phyloP scores from a whole-genome alignment of 2,888 invertebrate species.

The Rhaphigaster nebulosa region DNA sequence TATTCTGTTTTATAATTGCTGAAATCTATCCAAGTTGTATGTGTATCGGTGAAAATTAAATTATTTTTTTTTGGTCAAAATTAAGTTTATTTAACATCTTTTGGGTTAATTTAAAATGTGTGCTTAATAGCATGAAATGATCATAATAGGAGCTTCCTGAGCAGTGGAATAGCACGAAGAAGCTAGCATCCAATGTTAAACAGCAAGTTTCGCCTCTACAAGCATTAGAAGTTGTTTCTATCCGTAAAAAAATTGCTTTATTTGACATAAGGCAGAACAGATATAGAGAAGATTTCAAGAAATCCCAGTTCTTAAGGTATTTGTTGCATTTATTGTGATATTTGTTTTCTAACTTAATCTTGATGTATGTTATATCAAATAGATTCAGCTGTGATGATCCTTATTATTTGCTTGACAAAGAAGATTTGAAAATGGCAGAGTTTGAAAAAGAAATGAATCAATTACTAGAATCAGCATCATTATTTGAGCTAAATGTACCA shows the following conservation, averaged over 20 bases:
- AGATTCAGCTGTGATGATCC: conserved; percentile 82
- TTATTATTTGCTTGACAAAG: conserved; percentile 82
- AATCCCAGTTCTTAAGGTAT: conserved; percentile 69
- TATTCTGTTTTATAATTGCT: too few relatives aligned
- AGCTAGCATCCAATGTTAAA: conserved; percentile 89
- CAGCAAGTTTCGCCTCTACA: conserved; percentile 96
- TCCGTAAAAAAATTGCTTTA: conserved; percentile 85
- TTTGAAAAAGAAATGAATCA: conserved; percentile 89
- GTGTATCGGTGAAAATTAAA: too few relatives aligned
- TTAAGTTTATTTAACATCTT: too few relatives aligned
- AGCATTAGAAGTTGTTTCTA: conserved; percentile 92
- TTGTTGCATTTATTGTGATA: neutral
- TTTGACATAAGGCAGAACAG: conserved; percentile 88
- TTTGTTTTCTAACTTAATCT: neutral
- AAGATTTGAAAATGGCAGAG: conserved; percentile 82
- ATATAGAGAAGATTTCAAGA: conserved; percentile 89
- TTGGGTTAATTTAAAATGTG: too few relatives aligned
- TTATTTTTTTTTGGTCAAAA: too few relatives aligned
- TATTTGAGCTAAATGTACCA: conserved; percentile 95
- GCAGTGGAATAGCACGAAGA: conserved; percentile 95
- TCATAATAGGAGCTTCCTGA: conserved; percentile 88
- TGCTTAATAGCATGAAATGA: neutral
- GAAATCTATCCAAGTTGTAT: too few relatives aligned
- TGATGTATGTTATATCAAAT: conserved; percentile 68
- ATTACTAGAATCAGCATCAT: conserved; percentile 89